Percentiles rank a stretch among this genome's conserved stretches.
These are phyloP conservation scores for Terrapene triunguis DNA, from an alignment of 2,113 vertebrate genomes.

Conservation along the genomic window DNA sequence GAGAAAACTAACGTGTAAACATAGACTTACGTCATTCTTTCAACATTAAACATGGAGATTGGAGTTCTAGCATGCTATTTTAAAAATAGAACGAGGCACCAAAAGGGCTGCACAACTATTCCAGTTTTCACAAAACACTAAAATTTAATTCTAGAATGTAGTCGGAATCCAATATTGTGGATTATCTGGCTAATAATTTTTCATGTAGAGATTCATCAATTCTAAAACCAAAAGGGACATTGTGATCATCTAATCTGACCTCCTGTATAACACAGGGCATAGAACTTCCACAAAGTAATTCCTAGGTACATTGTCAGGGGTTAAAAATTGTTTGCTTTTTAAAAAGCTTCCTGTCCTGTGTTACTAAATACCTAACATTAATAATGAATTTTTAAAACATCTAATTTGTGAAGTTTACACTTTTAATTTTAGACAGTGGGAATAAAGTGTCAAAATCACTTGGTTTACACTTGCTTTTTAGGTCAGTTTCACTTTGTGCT, in stretches of 20 bases:
- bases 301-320: background rate
- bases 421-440: background rate
- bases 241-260: background rate
- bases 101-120: fast-evolving
- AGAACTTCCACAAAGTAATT: background rate
- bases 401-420: background rate
- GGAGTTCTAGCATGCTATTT: fast-evolving
- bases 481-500: fast-evolving
- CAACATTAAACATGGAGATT: background rate
- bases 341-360: background rate
- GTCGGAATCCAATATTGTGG: fast-evolving
- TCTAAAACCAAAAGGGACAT: background rate
- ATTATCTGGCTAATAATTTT: fast-evolving
- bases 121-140: fast-evolving
- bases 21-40: background rate
- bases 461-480: background rate
- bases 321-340: background rate
- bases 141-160: fast-evolving
- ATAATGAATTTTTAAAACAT: background rate
- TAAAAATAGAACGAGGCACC: fast-evolving
- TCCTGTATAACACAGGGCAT: background rate
- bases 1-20: background rate
- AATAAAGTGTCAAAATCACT: background rate
- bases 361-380: background rate
- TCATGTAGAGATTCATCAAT: background rate